A percentile compares a stretch with the other conserved stretches of the same genome.
phyloP scores from a whole-genome alignment of 2,797 vertebrate genomes.

The Ispidina lecontei region DNA sequence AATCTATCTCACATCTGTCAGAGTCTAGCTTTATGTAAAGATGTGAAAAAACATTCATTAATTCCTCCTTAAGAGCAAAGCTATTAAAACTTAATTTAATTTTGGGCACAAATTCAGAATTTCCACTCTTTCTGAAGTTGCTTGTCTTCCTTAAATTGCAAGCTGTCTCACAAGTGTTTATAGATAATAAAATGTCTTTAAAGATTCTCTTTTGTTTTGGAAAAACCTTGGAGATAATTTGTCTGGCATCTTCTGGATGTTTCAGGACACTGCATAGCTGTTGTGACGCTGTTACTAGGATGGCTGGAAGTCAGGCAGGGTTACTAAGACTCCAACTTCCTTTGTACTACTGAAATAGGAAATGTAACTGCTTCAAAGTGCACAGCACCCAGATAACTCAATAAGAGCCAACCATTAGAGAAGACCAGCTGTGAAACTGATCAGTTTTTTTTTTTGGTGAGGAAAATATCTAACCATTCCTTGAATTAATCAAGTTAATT shows the following conservation, averaged over 20 bases:
- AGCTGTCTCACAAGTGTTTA: conserved; percentile 53
- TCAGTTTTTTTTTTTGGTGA: background rate
- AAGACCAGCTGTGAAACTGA: background rate
- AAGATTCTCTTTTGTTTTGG: conserved; percentile 56
- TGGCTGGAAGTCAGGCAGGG: conserved; percentile 18
- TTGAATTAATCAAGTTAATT: background rate
- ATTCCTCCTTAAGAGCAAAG: conserved; percentile 35
- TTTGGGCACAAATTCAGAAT: conserved; percentile 52
- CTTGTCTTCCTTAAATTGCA: conserved; percentile 41
- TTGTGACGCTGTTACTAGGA: conserved; percentile 49
- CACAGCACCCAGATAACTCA: background rate
- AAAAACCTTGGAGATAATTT: conserved; percentile 42
- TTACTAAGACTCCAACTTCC: conserved; percentile 35
- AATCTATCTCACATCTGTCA: conserved; percentile 51
- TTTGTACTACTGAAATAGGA: background rate
- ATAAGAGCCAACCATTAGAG: background rate
- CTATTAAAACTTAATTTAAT: conserved; percentile 58
- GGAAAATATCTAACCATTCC: background rate
- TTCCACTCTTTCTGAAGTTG: conserved; percentile 53
- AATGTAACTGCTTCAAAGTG: background rate
- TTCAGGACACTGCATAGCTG: background rate
- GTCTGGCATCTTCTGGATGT: conserved; percentile 53
- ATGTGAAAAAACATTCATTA: conserved; percentile 53
- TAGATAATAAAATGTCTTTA: conserved; percentile 53
- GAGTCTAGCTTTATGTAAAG: conserved; percentile 51